Evolutionary conservation across 2,113 vertebrate species (phyloP), one percentile per base, ranked within the genome.

Genomic region (Rousettus leschenaultii): DNA sequence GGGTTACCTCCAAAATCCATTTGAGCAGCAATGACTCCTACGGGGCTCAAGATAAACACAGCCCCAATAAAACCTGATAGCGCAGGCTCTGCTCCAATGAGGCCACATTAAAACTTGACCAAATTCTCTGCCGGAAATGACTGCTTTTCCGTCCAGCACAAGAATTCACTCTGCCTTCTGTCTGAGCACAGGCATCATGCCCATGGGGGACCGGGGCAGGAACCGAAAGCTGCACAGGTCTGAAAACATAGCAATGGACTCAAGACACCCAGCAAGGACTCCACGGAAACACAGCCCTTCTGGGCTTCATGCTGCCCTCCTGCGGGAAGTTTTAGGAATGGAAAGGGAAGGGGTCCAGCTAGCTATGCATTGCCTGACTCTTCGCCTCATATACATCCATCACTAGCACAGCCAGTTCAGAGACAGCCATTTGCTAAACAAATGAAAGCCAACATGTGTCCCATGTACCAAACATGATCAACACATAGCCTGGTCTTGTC

Each of bases 101-200:
- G 98, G 97, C 96, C 91, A 96, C 97, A 98, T 97, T 97, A 98
- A 93, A 98, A 97, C 95, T 77, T 68, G 94, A 97, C 95, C 94
- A 89, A 97, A 96, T 95, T 98, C 97, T 97, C 92, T 94, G 97
- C 97, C 98, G 98, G 98, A 98, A 98, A 98, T 97, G 94, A 98
- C 75, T 97, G 98, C 98, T 98, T 98, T 98, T 96, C 97, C 97
- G 86, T 95, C 96, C 94, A 92, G 95, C 93, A 24, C 85, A 98
- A 97, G 98, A 98, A 98, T 98, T 63, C 87, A 71, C 78, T 98
- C 98, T 98, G 98, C 97, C 98, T 98, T 97, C 97, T 97, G 97
- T 98, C 98, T 98, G 96, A 90, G 97, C 95, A 98, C 92, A 93
- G 95, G 92, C 71, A 59, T 96, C 94, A 97, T 84, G 94, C 86